Evolutionary conservation across 2,888 invertebrate species (phyloP), one percentile per base, ranked within the genome.

Genomic region (Troides oblongomaculatus): DNA sequence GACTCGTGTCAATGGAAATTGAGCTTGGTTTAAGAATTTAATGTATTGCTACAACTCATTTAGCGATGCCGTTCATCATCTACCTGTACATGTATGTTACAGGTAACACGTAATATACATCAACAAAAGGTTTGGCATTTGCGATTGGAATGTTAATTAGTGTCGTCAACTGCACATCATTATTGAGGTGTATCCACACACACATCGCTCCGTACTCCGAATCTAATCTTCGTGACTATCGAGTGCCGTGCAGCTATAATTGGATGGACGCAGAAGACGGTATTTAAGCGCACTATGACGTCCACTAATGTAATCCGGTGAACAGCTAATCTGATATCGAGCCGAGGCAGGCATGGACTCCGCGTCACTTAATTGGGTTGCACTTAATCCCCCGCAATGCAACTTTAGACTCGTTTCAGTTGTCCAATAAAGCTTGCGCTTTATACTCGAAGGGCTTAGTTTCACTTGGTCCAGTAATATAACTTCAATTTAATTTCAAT

Each of bases 321-420:
- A 83, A 84, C 79, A 84, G 83, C 88, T 91, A 90, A 90, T 90
- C 89, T 89, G 89, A 90, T 90, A 91, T 88, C 85, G 88, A 87
- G 80, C 76, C 81, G 81, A 81, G 80, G 76, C 86, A 85, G 86
- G 83, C 88, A 82, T 85, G 84, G 84, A 85, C 85, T 86, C 82
- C 78, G 79, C 81, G 81, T 82, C 77, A 79, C 83, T 86, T 91
- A 89, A 91, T 90, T 92, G 89, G 84, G 89, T 91, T 89, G 84
- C 84, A 82, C 85, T 88, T 90, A 91, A 90, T 90, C 89, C 86
- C 64, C 78, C 81, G 82, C 84, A 86, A 83, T 88, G 88, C 89
- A 88, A 89, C 86, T 89, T 87, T 84, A 84, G 84, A 85, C 84
- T 86, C 84, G 83, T 88, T 87, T 84, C 79, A 83, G 75, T 77